Evolutionary conservation across 2,888 invertebrate genomes (phyloP), one percentile per base, ranked within the genome.

Genomic region (Brachynemurus nebulosus): DNA sequence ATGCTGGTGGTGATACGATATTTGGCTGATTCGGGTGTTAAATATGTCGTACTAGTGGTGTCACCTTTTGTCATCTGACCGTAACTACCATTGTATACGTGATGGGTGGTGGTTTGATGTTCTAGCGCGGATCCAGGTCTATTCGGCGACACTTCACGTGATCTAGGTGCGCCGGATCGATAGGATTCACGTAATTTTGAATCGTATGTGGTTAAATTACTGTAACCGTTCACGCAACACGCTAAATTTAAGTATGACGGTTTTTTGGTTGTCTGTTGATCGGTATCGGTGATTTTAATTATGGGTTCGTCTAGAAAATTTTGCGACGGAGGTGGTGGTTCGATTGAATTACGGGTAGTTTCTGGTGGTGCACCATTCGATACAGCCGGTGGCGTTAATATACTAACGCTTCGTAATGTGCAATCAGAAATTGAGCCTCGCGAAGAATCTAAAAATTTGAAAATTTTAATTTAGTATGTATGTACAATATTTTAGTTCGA

Each of bases 141-240:
- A 53, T 79, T 79, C 1, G 81, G 81, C 1, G 80, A 81, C 0
- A 78, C 77, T 59, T 81, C 81, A 38, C 81, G 65, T 30, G 82
- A 82, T 54, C 56, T 55, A 2, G 62, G 55, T 37, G 63, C 52
- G 42, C 44, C 44, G 9, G 33, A n/a, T 9, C 40, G 25, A 30
- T 47, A 49, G 25, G 44, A 81, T 58, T 83, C 82, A 11, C 84
- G 69, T 27, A 81, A 66, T 58, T 83, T 80, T 0, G 86, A 85
- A 63, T 88, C 85, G 72, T 89, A 90, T 46, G 86, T 84, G 5
- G 84, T 88, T 45, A 86, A 71, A 54, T 85, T 85, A 4, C 86
- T 84, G 61, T 92, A 92, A 3, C 91, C 91, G 66, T 86, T 89
- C 42, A 91, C 86, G 16, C 89, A 88, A 61, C 90, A 88, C 41